Base-by-base conservation (phyloP, 2,888 invertebrate genomes). In the Selenia dentaria region DNA sequence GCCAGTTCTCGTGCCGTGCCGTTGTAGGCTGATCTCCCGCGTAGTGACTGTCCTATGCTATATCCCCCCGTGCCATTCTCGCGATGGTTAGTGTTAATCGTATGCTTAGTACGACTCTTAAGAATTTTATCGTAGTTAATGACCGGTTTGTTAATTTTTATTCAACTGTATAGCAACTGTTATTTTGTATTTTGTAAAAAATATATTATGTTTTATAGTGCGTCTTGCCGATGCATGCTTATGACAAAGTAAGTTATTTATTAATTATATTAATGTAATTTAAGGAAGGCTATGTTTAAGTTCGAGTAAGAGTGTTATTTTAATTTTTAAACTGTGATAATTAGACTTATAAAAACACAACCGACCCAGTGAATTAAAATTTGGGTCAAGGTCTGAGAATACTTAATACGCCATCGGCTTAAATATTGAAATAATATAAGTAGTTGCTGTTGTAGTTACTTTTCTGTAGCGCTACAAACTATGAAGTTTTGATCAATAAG, bases 301-400 rank as follows among this genome's bases (percentile, higher is more conserved):
- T 75, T 69, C 65, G 67, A 74, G 72, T 70, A 69, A 68, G 74
- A 74, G 70, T 77, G 67, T 84, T 84, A 86, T 79, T 82, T 85
- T 87, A 74, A 83, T 82, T 78, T 80, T 34, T 74, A 76, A 89
- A 81, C 90, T 90, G 90, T 90, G 90, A 90, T 90, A 90, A 85
- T 88, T 88, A 87, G 85, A 69, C 75, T 85, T 79, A 79, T 84
- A 70, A 59, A 59, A 65, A 65, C 70, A 60, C 59, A 64, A 57
- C 56, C 59, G 54, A 51, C 73, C 69, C 74, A 73, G 68, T 70
- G 65, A 64, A 63, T 16, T 3, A 4, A 16, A 4, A 16, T 3
- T 2, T 16, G n/a, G 16, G 2, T 16, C 16, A 16, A 16, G 3
- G 16, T 16, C 4, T 3, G 16, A 2, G 4, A 16, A 16, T 16